phyloP scores from a whole-genome alignment of 2,888 invertebrate genomes.

The Lasioglossum figueresi region DNA sequence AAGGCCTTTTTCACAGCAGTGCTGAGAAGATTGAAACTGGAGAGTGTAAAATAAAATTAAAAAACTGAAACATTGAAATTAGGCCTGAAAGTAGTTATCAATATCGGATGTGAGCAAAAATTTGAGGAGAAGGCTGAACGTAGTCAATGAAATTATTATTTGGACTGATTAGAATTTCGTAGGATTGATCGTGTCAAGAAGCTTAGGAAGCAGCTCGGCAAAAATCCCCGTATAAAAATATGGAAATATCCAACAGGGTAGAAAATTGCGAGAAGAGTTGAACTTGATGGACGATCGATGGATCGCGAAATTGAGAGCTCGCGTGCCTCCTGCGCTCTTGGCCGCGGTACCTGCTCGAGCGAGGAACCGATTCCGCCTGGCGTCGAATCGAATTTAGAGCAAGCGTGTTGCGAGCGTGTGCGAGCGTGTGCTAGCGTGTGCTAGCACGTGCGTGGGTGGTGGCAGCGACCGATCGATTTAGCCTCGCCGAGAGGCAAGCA shows the following conservation, averaged over 20 bases:
- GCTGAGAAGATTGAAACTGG: background rate
- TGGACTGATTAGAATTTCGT: background rate
- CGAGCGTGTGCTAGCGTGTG: conserved; percentile 20
- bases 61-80: background rate
- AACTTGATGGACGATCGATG: background rate
- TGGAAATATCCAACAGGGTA: background rate
- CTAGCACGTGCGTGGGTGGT: conserved; percentile 28
- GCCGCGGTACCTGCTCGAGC: conserved; percentile 32
- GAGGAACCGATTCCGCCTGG: conserved; percentile 13
- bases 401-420: conserved; percentile 4
- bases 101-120: too few relatives aligned
- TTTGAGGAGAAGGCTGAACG: background rate
- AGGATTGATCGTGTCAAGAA: background rate
- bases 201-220: background rate
- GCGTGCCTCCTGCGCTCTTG: background rate
- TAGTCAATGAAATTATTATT: background rate
- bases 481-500: background rate
- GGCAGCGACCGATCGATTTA: conserved; percentile 33
- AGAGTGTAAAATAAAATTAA: background rate
- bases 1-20: background rate
- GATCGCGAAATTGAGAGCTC: background rate
- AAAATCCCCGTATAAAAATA: background rate
- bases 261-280: background rate
- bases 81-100: background rate
- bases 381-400: conserved; percentile 35